A percentile compares a stretch with the other conserved stretches of the same genome.
phyloP scores from a whole-genome alignment of 2,888 invertebrate species.

The Lasioglossum zephyrum region DNA sequence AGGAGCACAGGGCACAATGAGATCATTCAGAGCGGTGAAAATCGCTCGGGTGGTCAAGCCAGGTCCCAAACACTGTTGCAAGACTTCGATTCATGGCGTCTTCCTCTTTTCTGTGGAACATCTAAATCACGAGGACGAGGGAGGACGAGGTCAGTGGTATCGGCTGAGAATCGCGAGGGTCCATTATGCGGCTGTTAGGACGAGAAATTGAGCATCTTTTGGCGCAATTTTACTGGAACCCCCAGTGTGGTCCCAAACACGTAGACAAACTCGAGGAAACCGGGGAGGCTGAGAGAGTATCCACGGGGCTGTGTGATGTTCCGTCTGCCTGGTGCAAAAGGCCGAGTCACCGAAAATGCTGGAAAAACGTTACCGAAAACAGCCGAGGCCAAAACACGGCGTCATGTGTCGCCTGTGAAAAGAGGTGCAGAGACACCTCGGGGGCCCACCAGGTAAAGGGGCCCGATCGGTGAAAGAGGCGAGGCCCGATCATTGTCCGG shows the following conservation, averaged over 20 bases:
- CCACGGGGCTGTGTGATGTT: conserved; percentile 53
- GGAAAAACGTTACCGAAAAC: conserved; percentile 37
- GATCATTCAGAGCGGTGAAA: background rate
- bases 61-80: background rate
- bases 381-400: conserved; percentile 53
- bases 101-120: conserved; percentile 36
- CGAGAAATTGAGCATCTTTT: conserved; percentile 75
- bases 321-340: background rate
- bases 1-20: background rate
- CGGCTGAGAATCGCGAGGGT: conserved; percentile 27
- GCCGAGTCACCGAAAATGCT: conserved; percentile 38
- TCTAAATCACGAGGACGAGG: conserved; percentile 58
- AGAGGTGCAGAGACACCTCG: conserved; percentile 43
- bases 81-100: conserved; percentile 3
- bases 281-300: conserved; percentile 12
- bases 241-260: conserved; percentile 66
- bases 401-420: conserved; percentile 58
- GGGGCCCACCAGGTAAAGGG: conserved; percentile 29
- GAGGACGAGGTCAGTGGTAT: conserved; percentile 27
- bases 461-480: conserved; percentile 41
- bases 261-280: conserved; percentile 40
- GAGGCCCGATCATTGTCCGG: conserved; percentile 54
- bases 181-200: conserved; percentile 79
- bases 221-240: conserved; percentile 71
- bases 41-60: background rate